Evolutionary conservation across 2,888 invertebrate species (phyloP), one percentile per base, ranked within the genome.

Genomic region (Capitulum mitella): DNA sequence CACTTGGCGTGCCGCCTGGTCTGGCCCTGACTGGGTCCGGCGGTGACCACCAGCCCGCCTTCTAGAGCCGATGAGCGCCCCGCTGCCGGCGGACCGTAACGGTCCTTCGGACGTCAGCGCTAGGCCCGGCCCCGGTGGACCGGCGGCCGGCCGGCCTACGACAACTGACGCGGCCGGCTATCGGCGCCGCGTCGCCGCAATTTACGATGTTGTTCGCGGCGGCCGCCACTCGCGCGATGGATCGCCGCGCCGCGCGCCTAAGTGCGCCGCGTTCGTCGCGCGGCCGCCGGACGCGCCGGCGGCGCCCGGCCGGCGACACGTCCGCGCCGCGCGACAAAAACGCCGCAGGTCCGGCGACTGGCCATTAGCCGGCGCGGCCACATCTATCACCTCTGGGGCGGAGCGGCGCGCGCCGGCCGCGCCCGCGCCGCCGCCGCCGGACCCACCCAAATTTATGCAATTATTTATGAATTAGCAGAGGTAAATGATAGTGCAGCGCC

Each of bases 381-480:
- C 26, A 70, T 70, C 70, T 22, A 70, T 70, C 70, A 70, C 26
- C 26, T 8, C 37, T 40, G 40, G 19, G 32, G 34, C 34, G 34
- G 26, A 5, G 6, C 58, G n/a, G 58, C 5, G 58, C 29, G 58
- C 58, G n/a, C 1, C 40, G 37, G 26, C 70, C 70, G 40, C 70
- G 14, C 6, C 26, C 37, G 70, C 70, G 34, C 29, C 26, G 70
- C 40, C 70, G 70, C 70, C 40, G 70, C 70, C 40, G 70, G 2
- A 26, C 70, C 70, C 40, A 22, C 40, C 70, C 37, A 70, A 70
- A 70, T 70, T 70, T 70, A 70, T 70, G 70, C 70, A 70, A 70
- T 70, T 70, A 70, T 70, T 70, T 70, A 70, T 70, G 70, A 70
- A 70, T 70, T 70, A 70, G 70, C 70, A 37, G 26, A 8, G 70